Evolutionary conservation across 1,140 invertebrate genomes (phyloP).

Genomic region (Brachionus calyciflorus): DNA sequence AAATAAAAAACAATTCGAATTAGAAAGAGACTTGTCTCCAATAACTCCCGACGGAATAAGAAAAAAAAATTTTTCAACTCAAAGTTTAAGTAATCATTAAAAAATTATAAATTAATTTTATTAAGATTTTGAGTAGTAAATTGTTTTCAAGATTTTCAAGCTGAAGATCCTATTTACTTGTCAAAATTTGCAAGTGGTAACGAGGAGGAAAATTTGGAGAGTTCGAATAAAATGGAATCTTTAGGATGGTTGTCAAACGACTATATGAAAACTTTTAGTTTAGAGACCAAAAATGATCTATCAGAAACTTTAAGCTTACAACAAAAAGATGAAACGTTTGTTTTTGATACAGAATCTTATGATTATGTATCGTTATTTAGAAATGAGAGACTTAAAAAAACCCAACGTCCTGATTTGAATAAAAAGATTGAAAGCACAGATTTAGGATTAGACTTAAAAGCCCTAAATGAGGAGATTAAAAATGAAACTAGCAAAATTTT

Average conservation of each 20-base stretch:
- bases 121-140: too few species aligned
- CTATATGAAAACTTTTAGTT: too few species aligned
- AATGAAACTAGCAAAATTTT: too few species aligned
- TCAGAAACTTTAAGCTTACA: not conserved
- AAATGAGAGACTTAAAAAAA: not conserved
- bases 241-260: not conserved
- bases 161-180: not conserved
- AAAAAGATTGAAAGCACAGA: not conserved
- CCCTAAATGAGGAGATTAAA: too few species aligned
- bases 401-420: not conserved
- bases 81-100: too few species aligned
- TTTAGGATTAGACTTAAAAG: too few species aligned
- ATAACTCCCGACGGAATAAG: too few species aligned
- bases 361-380: not conserved
- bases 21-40: too few species aligned
- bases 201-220: not conserved
- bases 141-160: too few species aligned
- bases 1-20: too few species aligned
- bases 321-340: not conserved
- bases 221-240: not conserved
- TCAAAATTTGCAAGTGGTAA: constrained; percentile 9
- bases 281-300: not conserved
- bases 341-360: constrained; percentile 1
- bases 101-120: too few species aligned
- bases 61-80: too few species aligned